Evolutionary conservation across 2,888 invertebrate genomes (phyloP).

Genomic region (Eucera pruinosa): DNA sequence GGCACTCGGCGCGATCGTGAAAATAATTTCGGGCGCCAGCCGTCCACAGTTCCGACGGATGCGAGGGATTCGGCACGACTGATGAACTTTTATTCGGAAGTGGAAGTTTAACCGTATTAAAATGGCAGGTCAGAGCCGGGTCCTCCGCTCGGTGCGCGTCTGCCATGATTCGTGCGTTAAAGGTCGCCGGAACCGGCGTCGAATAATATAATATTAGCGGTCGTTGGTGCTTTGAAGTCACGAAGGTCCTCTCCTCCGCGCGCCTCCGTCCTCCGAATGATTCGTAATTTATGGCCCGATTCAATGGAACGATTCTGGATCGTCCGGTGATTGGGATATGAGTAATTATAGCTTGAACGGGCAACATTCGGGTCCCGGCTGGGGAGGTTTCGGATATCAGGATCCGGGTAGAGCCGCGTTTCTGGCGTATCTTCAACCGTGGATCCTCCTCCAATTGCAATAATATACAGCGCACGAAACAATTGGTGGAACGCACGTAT

Average conservation of each 20-base stretch:
- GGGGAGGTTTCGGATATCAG: too few relatives aligned
- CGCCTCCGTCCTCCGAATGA: conserved; percentile 12
- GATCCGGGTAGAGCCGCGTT: too few relatives aligned
- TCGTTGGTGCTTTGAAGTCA: conserved; percentile 66
- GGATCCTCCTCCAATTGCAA: too few relatives aligned
- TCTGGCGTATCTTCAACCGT: too few relatives aligned
- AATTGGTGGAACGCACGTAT: too few relatives aligned
- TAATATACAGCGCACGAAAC: too few relatives aligned
- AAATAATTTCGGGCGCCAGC: conserved; percentile 78
- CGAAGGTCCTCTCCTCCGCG: too few relatives aligned
- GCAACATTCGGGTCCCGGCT: too few relatives aligned
- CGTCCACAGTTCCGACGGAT: conserved; percentile 79
- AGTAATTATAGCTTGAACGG: conserved; percentile 55
- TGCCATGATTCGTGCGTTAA: conserved; percentile 57
- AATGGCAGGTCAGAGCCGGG: conserved; percentile 64
- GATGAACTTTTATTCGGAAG: conserved; percentile 78
- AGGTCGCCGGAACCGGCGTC: conserved; percentile 70
- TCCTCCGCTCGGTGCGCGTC: conserved; percentile 20
- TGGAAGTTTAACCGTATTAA: conserved; percentile 78
- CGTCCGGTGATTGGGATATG: conserved; percentile 50
- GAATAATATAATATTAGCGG: conserved; percentile 68
- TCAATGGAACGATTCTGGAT: conserved; percentile 47
- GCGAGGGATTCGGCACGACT: conserved; percentile 60
- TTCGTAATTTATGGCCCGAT: conserved; percentile 48
- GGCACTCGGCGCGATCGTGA: conserved; percentile 31